A percentile compares a stretch with the other conserved stretches of the same genome.
Evolutionary conservation across 2,797 vertebrate species (phyloP).

Genomic region (Enteromius mattozi): DNA sequence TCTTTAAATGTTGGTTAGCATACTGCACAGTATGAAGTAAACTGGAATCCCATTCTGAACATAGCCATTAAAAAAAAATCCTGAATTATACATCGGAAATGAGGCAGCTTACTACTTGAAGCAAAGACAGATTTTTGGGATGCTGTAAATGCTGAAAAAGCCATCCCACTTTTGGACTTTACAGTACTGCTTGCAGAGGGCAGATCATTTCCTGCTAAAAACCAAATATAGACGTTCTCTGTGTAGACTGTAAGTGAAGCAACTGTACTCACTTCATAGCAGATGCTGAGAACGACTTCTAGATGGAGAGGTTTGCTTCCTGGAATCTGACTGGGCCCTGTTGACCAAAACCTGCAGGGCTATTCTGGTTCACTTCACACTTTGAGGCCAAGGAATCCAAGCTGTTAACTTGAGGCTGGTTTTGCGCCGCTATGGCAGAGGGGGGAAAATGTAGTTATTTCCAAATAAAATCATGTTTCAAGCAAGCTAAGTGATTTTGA

Average conservation of each 20-base stretch:
- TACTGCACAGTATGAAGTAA: not conserved
- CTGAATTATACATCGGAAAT: not conserved
- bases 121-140: not conserved
- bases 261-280: constrained; percentile 24
- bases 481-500: not conserved
- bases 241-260: not conserved
- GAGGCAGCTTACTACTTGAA: not conserved
- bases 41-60: not conserved
- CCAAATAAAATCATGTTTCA: not conserved
- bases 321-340: not conserved
- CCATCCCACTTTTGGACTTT: not conserved
- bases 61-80: not conserved
- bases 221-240: not conserved
- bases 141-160: not conserved
- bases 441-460: not conserved
- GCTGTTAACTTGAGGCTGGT: not conserved
- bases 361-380: constrained; percentile 9
- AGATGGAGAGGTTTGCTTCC: not conserved
- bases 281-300: not conserved
- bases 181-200: not conserved
- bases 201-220: not conserved
- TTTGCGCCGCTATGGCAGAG: constrained; percentile 1
- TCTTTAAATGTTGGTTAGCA: not conserved
- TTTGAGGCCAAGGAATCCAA: not conserved
- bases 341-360: not conserved